Evolutionary conservation across 2,797 vertebrate genomes (phyloP).

Genomic region (Hypotaenidia okinawae): DNA sequence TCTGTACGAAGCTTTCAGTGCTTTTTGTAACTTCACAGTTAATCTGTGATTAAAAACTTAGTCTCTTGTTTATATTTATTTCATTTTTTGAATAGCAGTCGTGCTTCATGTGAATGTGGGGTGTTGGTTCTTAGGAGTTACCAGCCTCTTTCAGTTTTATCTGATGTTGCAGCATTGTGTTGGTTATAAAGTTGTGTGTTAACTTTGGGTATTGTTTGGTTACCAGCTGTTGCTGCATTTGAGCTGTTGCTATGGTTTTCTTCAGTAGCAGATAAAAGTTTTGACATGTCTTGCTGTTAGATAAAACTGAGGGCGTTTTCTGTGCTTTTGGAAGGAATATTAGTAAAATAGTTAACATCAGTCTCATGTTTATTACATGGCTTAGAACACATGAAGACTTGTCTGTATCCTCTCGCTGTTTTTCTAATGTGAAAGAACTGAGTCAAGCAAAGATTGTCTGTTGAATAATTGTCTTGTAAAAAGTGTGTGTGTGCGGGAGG

Average conservation of each 20-base stretch:
- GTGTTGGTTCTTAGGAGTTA: neutral
- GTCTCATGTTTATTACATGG: neutral
- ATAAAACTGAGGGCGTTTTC: rapidly evolving
- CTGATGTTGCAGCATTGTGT: neutral
- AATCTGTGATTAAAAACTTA: neutral
- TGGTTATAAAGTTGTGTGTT: neutral
- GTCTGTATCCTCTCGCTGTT: neutral
- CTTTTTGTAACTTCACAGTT: neutral
- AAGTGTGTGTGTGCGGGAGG: neutral
- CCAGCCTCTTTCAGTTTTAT: neutral
- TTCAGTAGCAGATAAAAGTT: neutral
- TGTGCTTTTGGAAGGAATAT: neutral
- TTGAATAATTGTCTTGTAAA: neutral
- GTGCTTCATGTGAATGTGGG: neutral
- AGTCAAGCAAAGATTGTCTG: neutral
- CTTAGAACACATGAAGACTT: rapidly evolving
- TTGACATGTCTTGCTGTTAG: neutral
- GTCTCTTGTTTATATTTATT: neutral
- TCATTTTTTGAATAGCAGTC: neutral
- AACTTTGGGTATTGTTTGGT: neutral
- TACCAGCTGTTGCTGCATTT: neutral
- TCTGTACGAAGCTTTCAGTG: neutral
- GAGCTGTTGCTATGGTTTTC: neutral
- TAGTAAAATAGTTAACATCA: neutral
- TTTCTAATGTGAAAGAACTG: neutral